A percentile compares a stretch with the other conserved stretches of the same genome.
Evolutionary conservation across 2,888 invertebrate species (phyloP).

Genomic region (Gnatocerus cornutus): DNA sequence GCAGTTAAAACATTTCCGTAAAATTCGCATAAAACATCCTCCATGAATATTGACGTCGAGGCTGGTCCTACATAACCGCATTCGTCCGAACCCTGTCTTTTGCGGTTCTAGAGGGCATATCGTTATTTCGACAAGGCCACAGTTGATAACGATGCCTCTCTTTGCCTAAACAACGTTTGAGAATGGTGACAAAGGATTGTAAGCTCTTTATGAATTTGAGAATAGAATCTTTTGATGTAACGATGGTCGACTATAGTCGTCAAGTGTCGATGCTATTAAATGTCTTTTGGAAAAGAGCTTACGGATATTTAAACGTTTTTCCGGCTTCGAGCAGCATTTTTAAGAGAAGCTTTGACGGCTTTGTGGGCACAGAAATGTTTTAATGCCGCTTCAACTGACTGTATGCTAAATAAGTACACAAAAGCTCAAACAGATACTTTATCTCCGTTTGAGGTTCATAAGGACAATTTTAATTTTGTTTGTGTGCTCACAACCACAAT

Average conservation of each 20-base stretch:
- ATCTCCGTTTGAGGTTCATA: too few relatives aligned
- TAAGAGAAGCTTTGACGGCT: slow-evolving; percentile 9
- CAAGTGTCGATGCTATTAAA: slow-evolving; percentile 37
- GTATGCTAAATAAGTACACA: neutral
- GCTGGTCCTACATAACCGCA: slow-evolving; percentile 10
- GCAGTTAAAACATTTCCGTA: slow-evolving; percentile 39
- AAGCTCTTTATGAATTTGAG: slow-evolving; percentile 41
- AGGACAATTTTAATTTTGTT: too few relatives aligned
- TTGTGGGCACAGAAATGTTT: neutral
- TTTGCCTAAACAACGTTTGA: slow-evolving; percentile 31
- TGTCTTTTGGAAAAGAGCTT: slow-evolving; percentile 21
- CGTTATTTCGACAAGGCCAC: slow-evolving; percentile 26
- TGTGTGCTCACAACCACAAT: too few relatives aligned
- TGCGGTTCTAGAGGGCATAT: slow-evolving; percentile 24
- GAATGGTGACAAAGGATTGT: slow-evolving; percentile 29
- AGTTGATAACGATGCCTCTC: slow-evolving; percentile 33
- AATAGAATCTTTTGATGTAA: slow-evolving; percentile 27
- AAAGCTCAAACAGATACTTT: too few relatives aligned
- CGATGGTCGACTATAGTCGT: slow-evolving; percentile 12
- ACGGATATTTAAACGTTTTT: slow-evolving; percentile 23
- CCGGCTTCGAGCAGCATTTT: slow-evolving; percentile 13
- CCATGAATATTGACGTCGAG: slow-evolving; percentile 40
- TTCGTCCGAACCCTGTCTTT: slow-evolving; percentile 23
- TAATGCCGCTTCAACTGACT: neutral
- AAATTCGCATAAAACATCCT: slow-evolving; percentile 40